Conservation (phyloP, 2,113 vertebrate genomes). For the Apodemus sylvaticus region DNA sequence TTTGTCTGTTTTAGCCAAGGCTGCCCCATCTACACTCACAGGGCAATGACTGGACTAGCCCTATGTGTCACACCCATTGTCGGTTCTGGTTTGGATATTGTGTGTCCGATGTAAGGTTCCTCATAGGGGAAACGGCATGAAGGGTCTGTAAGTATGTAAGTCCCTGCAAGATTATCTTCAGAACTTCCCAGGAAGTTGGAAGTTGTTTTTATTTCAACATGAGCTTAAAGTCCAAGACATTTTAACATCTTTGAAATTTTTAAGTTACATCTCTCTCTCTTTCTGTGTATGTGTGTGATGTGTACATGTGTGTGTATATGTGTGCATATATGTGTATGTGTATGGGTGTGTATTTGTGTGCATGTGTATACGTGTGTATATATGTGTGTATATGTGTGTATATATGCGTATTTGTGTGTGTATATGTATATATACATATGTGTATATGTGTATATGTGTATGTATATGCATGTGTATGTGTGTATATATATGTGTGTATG, state of each 20-base stretch:
- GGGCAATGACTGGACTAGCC: too few species aligned
- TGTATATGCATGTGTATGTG: too few species aligned
- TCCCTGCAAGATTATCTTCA: not conserved
- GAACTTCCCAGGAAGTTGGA: not conserved
- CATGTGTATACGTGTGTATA: not conserved
- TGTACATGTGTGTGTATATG: not conserved
- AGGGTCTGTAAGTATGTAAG: not conserved
- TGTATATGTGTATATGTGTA: too few species aligned
- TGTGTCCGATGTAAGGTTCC: too few species aligned
- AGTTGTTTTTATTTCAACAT: not conserved
- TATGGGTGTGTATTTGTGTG: not conserved
- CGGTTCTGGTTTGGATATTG: not conserved
- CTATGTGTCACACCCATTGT: fast-evolving
- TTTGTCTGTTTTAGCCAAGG: fast-evolving
- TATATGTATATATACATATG: too few species aligned
- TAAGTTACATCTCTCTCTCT: not conserved
- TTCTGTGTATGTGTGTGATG: too few species aligned
- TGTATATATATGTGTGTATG: too few species aligned
- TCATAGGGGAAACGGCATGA: fast-evolving
- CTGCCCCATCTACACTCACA: not conserved
- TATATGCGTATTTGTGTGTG: too few species aligned
- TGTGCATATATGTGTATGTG: not conserved
- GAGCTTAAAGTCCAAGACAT: not conserved
- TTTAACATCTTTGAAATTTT: not conserved
- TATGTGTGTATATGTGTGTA: not conserved